Conservation (phyloP, 2,113 vertebrate genomes). For the Callithrix jacchus region DNA sequence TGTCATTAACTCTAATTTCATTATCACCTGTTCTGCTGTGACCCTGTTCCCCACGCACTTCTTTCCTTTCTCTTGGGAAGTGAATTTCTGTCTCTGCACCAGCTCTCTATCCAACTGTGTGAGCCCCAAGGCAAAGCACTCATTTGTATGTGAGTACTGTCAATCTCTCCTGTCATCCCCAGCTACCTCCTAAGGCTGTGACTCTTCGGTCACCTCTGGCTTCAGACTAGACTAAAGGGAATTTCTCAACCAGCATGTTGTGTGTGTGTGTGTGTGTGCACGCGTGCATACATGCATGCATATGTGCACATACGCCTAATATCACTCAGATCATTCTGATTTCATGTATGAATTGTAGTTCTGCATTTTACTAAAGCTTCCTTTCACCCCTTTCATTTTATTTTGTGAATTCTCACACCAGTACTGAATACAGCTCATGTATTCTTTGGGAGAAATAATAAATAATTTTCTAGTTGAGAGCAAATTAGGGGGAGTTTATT, state of each 20-base stretch:
- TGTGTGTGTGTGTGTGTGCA: too few relatives aligned
- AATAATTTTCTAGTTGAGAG: conserved; percentile 75
- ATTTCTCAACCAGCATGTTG: not conserved
- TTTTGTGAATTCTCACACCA: conserved; percentile 39
- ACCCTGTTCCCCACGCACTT: conserved; percentile 78
- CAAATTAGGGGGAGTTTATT: conserved; percentile 58
- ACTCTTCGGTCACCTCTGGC: not conserved
- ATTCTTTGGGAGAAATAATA: conserved; percentile 66
- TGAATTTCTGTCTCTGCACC: conserved; percentile 80
- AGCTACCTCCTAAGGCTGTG: not conserved
- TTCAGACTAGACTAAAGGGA: conserved; percentile 45
- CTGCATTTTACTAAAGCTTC: not conserved
- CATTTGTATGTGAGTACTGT: conserved; percentile 72
- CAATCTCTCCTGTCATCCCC: conserved; percentile 58
- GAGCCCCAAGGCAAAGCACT: conserved; percentile 75
- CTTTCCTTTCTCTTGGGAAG: conserved; percentile 82
- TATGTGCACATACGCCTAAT: not conserved
- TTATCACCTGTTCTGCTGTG: conserved; percentile 86
- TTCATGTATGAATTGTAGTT: not conserved
- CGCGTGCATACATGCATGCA: too few relatives aligned
- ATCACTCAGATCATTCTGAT: not conserved
- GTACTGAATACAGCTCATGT: conserved; percentile 53
- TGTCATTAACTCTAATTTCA: conserved; percentile 86
- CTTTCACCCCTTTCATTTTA: not conserved
- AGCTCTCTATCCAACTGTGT: conserved; percentile 65